phyloP scores from a whole-genome alignment of 1,140 invertebrate genomes.

The Myzus persicae region DNA sequence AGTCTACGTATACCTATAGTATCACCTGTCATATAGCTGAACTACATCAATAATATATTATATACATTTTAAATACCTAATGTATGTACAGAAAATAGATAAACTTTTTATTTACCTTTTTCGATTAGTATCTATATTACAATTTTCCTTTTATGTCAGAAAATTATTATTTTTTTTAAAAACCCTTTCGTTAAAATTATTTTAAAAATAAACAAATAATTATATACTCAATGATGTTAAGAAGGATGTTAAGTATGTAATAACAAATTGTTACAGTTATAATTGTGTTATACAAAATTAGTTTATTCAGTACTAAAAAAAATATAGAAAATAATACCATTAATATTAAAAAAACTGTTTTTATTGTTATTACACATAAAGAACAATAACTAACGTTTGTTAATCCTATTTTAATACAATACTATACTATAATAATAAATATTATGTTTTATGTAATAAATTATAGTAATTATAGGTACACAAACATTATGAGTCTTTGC shows the following conservation, averaged over 20 bases:
- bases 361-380: neutral
- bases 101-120: too few species aligned
- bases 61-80: too few species aligned
- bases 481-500: neutral
- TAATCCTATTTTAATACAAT: neutral
- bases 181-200: neutral
- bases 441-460: too few species aligned
- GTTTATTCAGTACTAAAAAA: constrained; percentile 11
- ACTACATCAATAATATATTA: too few species aligned
- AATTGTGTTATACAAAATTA: neutral
- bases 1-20: too few species aligned
- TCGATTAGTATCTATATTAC: too few species aligned
- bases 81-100: too few species aligned
- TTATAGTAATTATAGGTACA: neutral
- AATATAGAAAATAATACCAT: neutral
- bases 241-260: neutral
- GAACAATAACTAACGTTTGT: neutral
- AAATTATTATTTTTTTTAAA: too few species aligned
- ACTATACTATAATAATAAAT: too few species aligned
- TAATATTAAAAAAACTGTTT: neutral
- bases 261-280: neutral
- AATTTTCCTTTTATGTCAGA: too few species aligned
- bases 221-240: neutral
- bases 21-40: too few species aligned
- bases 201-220: neutral